Evolutionary conservation across 2,888 invertebrate genomes (phyloP).

Genomic region (Tetramorium bicarinatum): DNA sequence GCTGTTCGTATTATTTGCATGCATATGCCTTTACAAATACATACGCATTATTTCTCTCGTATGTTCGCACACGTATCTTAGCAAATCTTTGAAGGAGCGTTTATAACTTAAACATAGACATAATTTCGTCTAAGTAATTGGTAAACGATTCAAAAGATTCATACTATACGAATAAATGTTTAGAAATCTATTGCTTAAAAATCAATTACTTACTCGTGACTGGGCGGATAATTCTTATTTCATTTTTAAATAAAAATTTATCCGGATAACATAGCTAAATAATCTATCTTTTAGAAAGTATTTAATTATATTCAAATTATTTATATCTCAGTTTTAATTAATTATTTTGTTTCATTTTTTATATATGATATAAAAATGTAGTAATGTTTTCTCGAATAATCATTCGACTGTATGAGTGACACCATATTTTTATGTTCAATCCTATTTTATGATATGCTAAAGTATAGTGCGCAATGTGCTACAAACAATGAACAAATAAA

Average conservation of each 20-base stretch:
- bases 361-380: neutral
- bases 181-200: neutral
- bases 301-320: neutral
- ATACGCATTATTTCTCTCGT: neutral
- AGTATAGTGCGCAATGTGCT: no score
- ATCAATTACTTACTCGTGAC: neutral
- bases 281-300: neutral
- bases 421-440: neutral
- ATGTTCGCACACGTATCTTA: neutral
- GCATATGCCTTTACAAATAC: slow-evolving; percentile 45
- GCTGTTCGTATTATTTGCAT: slow-evolving; percentile 39
- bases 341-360: neutral
- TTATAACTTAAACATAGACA: neutral
- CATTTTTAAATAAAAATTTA: neutral
- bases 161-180: neutral
- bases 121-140: neutral
- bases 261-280: neutral
- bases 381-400: neutral
- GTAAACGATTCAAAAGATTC: neutral
- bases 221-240: neutral
- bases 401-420: neutral
- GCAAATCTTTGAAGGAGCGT: neutral
- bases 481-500: neutral
- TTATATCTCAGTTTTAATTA: neutral
- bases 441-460: neutral